phyloP scores from a whole-genome alignment of 2,888 invertebrate species.

The Petrolisthes cinctipes region DNA sequence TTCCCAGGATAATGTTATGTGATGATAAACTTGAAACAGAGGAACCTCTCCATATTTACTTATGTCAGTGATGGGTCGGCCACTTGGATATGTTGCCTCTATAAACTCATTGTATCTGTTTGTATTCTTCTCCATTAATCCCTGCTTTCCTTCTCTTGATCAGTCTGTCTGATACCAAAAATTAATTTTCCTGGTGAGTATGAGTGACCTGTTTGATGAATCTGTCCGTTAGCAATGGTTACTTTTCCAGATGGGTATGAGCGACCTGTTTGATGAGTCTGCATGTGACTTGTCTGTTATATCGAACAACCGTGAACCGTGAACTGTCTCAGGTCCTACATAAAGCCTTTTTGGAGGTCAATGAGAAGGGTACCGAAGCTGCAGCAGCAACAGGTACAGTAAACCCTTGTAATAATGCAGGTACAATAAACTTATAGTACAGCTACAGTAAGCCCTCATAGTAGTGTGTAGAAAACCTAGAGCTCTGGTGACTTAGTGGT shows the following conservation, averaged over 20 bases:
- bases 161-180: neutral
- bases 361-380: slow-evolving; percentile 67
- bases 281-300: slow-evolving; percentile 29
- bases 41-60: too few relatives aligned
- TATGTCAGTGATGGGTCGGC: too few relatives aligned
- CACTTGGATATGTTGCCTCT: too few relatives aligned
- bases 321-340: slow-evolving; percentile 66
- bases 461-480: too few relatives aligned
- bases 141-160: neutral
- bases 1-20: too few relatives aligned
- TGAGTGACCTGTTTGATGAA: neutral
- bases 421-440: neutral
- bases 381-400: slow-evolving; percentile 66
- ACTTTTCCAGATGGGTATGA: slow-evolving; percentile 26
- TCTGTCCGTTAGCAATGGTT: neutral
- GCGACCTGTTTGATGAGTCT: slow-evolving; percentile 3
- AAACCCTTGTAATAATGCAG: neutral
- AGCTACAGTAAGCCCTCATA: neutral
- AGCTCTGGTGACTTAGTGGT: too few relatives aligned
- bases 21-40: too few relatives aligned
- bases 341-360: slow-evolving; percentile 67
- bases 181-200: neutral
- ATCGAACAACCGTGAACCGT: slow-evolving; percentile 41
- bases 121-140: neutral
- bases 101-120: neutral